Percentiles rank a stretch among this genome's conserved stretches.
These are phyloP conservation scores for Dione vanillae DNA, from an alignment of 2,888 invertebrate species.

Conservation along the genomic window DNA sequence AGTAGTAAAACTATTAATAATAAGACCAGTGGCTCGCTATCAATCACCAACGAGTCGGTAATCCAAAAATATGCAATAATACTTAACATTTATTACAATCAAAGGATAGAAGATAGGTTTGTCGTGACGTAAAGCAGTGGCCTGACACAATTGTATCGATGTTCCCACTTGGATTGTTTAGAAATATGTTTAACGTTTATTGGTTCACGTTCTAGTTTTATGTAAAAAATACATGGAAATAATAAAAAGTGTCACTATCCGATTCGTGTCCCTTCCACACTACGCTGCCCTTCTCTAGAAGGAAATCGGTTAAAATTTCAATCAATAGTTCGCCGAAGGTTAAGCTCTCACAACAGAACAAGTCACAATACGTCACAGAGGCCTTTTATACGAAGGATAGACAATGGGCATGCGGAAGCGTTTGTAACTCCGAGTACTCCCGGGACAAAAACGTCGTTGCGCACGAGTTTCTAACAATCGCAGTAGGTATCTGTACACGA, in stretches of 20 bases:
- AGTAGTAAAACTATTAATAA: no score
- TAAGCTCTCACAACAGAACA: conserved; percentile 19
- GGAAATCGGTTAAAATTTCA: conserved; percentile 32
- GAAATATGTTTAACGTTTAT: conserved; percentile 6
- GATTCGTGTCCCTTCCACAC: conserved; percentile 49
- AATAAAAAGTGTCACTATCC: conserved; percentile 60
- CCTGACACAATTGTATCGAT: neutral
- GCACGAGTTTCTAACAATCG: conserved; percentile 4
- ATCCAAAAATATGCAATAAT: neutral
- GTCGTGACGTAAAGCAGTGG: neutral
- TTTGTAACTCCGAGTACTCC: neutral
- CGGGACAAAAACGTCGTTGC: conserved; percentile 1
- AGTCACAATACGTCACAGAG: conserved; percentile 31
- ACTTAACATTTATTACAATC: neutral
- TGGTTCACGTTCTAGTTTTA: neutral
- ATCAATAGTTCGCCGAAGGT: conserved; percentile 27
- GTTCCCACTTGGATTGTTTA: conserved; percentile 4
- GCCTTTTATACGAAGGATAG: conserved; percentile 4
- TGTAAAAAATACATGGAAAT: conserved; percentile 46
- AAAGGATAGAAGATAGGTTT: neutral
- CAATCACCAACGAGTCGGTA: neutral
- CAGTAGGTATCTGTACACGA: conserved; percentile 46
- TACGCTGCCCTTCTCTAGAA: conserved; percentile 29
- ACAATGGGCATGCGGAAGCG: conserved; percentile 34
- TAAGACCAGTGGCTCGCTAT: no score